Percentiles rank a stretch among this genome's conserved stretches.
Evolutionary conservation across 2,113 vertebrate species (phyloP).

Genomic region (Daphoenositta chrysoptera): DNA sequence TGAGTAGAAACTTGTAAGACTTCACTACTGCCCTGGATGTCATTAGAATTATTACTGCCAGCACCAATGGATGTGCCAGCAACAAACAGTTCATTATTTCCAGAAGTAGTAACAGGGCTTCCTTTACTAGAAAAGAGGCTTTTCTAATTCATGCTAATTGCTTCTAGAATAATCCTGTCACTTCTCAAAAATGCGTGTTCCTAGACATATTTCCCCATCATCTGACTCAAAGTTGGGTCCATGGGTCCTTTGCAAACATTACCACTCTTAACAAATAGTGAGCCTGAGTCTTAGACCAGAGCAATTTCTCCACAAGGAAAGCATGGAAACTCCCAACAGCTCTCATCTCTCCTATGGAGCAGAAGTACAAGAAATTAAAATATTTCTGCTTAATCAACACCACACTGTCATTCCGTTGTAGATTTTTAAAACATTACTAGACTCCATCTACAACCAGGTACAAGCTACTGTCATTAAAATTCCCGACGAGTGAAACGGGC

Average conservation of each 20-base stretch:
- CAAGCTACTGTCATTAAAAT: background rate
- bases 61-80: background rate
- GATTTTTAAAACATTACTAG: background rate
- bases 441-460: background rate
- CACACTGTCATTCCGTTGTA: accelerated
- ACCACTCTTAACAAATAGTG: background rate
- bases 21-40: background rate
- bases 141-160: constrained; percentile 25
- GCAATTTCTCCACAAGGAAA: background rate
- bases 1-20: background rate
- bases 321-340: background rate
- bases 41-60: background rate
- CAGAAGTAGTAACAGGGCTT: constrained; percentile 1
- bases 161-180: constrained; percentile 34
- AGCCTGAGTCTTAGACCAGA: background rate
- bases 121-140: background rate
- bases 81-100: constrained; percentile 51
- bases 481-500: background rate
- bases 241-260: background rate
- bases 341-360: background rate
- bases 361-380: background rate
- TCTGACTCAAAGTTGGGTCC: background rate
- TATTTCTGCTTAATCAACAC: background rate
- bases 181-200: background rate
- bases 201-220: background rate